These are phyloP conservation scores for Ranitomeya variabilis DNA, from an alignment of 2,113 vertebrate species.

Conservation along the genomic window DNA sequence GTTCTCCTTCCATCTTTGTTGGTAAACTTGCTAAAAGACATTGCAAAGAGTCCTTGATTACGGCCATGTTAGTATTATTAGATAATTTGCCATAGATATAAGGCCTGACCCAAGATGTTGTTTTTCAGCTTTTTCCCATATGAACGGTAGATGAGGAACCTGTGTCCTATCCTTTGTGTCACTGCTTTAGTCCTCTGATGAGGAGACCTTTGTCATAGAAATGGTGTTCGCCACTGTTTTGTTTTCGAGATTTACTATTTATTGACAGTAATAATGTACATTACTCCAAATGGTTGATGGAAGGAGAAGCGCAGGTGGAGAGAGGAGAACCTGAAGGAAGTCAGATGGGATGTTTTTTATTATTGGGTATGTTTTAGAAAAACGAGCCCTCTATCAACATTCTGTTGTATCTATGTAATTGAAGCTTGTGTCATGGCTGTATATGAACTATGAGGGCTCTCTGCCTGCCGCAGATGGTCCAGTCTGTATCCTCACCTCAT, in stretches of 20 bases:
- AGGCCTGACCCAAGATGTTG: not conserved
- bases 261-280: constrained; percentile 85
- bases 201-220: constrained; percentile 26
- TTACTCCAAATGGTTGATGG: constrained; percentile 79
- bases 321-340: constrained; percentile 24
- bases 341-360: constrained; percentile 30
- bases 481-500: constrained; percentile 83
- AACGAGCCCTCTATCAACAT: constrained; percentile 59
- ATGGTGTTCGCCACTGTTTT: constrained; percentile 59
- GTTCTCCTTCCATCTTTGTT: not conserved
- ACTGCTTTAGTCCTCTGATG: constrained; percentile 3
- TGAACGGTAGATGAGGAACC: not conserved
- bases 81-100: not conserved
- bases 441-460: constrained; percentile 83
- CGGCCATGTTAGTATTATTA: not conserved
- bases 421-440: constrained; percentile 91
- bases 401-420: constrained; percentile 84
- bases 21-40: not conserved
- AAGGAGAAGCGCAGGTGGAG: constrained; percentile 60
- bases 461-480: constrained; percentile 94
- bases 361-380: constrained; percentile 33
- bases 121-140: not conserved
- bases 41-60: not conserved
- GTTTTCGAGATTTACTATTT: constrained; percentile 77
- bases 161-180: not conserved